Evolutionary conservation across 2,113 vertebrate species (phyloP).

Genomic region (Salvator merianae): DNA sequence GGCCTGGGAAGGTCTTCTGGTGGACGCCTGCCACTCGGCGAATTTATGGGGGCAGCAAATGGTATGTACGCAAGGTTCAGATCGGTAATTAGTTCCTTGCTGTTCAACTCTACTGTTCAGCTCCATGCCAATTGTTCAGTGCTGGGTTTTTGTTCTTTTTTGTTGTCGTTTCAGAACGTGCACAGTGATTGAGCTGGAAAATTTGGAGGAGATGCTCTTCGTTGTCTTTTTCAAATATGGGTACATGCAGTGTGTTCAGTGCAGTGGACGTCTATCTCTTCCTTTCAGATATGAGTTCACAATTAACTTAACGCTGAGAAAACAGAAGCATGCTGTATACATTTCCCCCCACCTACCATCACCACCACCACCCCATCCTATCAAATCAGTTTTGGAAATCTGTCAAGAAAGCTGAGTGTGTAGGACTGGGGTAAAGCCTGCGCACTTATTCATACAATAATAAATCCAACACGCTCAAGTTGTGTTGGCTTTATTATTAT

Average conservation of each 20-base stretch:
- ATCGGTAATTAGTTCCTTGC: constrained; percentile 51
- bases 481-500: constrained; percentile 51
- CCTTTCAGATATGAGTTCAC: constrained; percentile 15
- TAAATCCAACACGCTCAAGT: constrained; percentile 54
- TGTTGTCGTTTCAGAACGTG: no score
- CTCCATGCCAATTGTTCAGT: constrained; percentile 43
- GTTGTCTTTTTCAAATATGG: no score
- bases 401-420: constrained; percentile 18
- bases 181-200: neutral
- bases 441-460: constrained; percentile 22
- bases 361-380: neutral
- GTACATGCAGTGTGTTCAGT: no score
- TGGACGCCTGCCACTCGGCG: neutral
- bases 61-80: constrained; percentile 43
- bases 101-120: neutral
- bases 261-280: no score
- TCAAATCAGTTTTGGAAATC: constrained; percentile 33
- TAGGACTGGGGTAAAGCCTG: neutral
- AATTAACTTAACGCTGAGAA: neutral
- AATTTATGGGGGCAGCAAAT: constrained; percentile 46
- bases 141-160: neutral
- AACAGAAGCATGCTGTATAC: neutral
- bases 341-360: no score
- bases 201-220: no score
- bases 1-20: constrained; percentile 31